A percentile compares a stretch with the other conserved stretches of the same genome.
Conservation (phyloP, 2,888 invertebrate species). For the Agrochola lota region DNA sequence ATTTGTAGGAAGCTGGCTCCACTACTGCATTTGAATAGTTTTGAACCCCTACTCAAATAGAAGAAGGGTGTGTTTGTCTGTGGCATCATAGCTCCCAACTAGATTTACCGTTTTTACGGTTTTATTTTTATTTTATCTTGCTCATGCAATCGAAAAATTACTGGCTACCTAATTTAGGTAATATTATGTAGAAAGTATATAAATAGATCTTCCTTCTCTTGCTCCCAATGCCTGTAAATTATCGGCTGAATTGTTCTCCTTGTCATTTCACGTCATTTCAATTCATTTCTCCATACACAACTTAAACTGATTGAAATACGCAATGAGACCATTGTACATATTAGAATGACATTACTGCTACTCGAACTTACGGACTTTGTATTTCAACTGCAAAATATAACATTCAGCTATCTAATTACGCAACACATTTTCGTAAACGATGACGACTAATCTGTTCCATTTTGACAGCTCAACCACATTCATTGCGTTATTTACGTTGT, state of each 20-base stretch:
- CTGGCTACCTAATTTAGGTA: not conserved
- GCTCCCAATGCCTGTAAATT: not conserved
- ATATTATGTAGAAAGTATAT: no score
- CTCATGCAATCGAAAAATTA: not conserved
- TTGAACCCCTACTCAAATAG: not conserved
- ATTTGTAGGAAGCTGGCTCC: not conserved
- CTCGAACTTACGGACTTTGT: not conserved
- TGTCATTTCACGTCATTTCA: not conserved
- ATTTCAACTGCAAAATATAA: not conserved
- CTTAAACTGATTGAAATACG: not conserved
- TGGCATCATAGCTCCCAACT: not conserved
- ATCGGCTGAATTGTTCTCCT: not conserved
- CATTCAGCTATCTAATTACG: not conserved
- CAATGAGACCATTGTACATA: not conserved
- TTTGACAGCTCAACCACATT: no score
- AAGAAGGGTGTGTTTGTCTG: not conserved
- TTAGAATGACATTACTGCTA: not conserved
- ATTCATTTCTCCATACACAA: not conserved
- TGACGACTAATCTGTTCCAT: no score
- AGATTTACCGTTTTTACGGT: not conserved
- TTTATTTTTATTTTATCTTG: not conserved
- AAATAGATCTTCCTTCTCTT: not conserved
- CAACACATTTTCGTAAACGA: no score
- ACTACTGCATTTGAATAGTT: constrained; percentile 1
- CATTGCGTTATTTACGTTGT: no score